These are phyloP conservation scores for Microtus montanus DNA, from an alignment of 2,113 vertebrate species.

Conservation along the genomic window DNA sequence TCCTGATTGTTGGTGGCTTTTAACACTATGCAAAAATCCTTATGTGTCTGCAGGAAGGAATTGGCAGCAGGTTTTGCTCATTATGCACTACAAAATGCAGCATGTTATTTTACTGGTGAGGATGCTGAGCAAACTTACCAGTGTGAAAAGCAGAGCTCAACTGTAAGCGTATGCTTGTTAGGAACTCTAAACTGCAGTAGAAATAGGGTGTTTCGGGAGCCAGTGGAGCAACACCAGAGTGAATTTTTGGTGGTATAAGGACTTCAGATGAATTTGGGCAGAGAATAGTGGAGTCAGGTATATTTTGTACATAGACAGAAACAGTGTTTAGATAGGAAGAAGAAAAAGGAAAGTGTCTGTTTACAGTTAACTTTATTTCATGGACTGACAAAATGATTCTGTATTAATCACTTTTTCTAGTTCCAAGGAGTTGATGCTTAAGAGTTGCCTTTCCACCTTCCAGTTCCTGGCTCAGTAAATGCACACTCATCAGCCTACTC, in stretches of 20 bases:
- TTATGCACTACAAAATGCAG: constrained; percentile 57
- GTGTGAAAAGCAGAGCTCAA: constrained; percentile 53
- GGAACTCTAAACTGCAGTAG: constrained; percentile 39
- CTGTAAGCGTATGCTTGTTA: constrained; percentile 25
- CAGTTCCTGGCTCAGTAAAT: constrained; percentile 38
- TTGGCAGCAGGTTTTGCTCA: constrained; percentile 58
- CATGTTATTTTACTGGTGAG: constrained; percentile 38
- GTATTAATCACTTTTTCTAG: constrained; percentile 68
- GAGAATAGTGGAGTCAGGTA: constrained; percentile 31
- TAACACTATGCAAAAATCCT: constrained; percentile 85
- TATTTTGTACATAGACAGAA: constrained; percentile 58
- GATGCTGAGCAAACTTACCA: constrained; percentile 52
- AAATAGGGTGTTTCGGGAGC: not conserved
- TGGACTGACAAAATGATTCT: constrained; percentile 57
- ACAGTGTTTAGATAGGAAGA: constrained; percentile 46
- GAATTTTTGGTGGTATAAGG: not conserved
- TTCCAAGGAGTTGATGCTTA: constrained; percentile 47
- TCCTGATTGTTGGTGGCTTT: constrained; percentile 76
- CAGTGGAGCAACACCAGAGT: not conserved
- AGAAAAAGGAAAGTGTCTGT: constrained; percentile 56
- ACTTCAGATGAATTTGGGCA: constrained; percentile 1
- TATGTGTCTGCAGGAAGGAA: constrained; percentile 71
- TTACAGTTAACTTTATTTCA: constrained; percentile 73
- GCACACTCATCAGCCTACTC: constrained; percentile 28
- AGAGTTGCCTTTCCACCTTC: not conserved